Base-by-base conservation (phyloP, 2,797 vertebrate genomes). In the Crax fasciolata region DNA sequence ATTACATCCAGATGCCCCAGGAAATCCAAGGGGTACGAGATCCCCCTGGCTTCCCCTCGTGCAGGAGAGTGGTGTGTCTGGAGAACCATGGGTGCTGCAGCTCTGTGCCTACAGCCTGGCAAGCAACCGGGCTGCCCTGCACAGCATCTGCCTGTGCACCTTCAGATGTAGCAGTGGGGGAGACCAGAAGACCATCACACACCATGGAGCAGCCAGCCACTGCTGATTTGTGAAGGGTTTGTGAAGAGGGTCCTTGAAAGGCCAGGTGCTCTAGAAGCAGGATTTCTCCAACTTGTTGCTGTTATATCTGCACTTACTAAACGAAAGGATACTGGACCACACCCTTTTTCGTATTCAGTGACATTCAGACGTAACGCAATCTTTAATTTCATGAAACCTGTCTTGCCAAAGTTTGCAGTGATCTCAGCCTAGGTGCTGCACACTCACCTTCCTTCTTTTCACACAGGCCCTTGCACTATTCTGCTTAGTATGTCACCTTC, bases 301-400 rank as follows among this genome's bases (percentile, higher is more conserved):
- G 28, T 80, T 65, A 21, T 12, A n/a, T 35, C 49, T 58, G 2
- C 11, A 32, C 51, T 90, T 51, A 67, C 46, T 21, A 30, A 92
- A 74, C 44, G 24, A 65, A 77, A 89, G 67, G 41, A 51, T 43
- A 46, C 8, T 35, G 43, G 44, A 62, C 38, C 73, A n/a, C 93
- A 18, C 89, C 93, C 62, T 71, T 1, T 32, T 70, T 85, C 73
- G n/a, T 27, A 61, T 14, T 21, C 25, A n/a, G 63, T 57, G 78
- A 85, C 75, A 80, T 25, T 89, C 76, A 54, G 46, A 62, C 72
- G 39, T 71, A 87, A 85, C n/a, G 84, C 87, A 97, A 86, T 59
- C 54, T 57, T 70, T 91, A 68, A 85, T 85, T 80, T 83, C 73
- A 61, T 10, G 28, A 92, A 94, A 92, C 78, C 32, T 51, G 41